Evolutionary conservation across 1,140 invertebrate species (phyloP).

Genomic region (Conus betulinus): DNA sequence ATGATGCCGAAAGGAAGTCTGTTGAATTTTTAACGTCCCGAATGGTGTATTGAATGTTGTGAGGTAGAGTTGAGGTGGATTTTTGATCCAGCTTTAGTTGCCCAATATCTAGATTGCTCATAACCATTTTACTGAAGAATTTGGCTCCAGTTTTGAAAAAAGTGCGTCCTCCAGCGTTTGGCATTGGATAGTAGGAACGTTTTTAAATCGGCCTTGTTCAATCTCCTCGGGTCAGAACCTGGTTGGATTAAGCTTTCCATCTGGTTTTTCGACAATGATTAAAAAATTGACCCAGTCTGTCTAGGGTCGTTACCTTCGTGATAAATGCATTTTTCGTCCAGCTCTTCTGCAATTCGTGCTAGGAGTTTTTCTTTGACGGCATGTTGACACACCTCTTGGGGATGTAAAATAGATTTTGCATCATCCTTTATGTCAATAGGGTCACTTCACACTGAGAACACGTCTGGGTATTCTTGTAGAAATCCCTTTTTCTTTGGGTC

Average conservation of each 20-base stretch:
- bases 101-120: conserved; percentile 55
- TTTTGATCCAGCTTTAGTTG: conserved; percentile 72
- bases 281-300: conserved; percentile 56
- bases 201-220: conserved; percentile 77
- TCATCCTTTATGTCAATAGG: conserved; percentile 33
- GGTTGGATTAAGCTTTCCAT: conserved; percentile 75
- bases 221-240: conserved; percentile 77
- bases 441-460: conserved; percentile 37
- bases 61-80: conserved; percentile 49
- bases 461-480: conserved; percentile 40
- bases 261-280: no score
- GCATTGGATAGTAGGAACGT: conserved; percentile 53
- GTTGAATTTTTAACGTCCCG: conserved; percentile 67
- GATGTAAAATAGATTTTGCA: conserved; percentile 40
- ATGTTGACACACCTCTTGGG: conserved; percentile 33
- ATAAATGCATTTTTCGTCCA: conserved; percentile 48
- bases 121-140: conserved; percentile 50
- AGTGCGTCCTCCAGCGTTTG: conserved; percentile 48
- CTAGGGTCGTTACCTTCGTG: conserved; percentile 48
- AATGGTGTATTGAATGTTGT: conserved; percentile 68
- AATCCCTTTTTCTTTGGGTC: conserved; percentile 32
- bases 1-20: conserved; percentile 71
- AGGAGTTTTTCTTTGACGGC: conserved; percentile 30
- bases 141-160: conserved; percentile 35
- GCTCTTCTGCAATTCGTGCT: conserved; percentile 52